Conservation (phyloP, 2,888 invertebrate species). For the Meghimatium bilineatum region DNA sequence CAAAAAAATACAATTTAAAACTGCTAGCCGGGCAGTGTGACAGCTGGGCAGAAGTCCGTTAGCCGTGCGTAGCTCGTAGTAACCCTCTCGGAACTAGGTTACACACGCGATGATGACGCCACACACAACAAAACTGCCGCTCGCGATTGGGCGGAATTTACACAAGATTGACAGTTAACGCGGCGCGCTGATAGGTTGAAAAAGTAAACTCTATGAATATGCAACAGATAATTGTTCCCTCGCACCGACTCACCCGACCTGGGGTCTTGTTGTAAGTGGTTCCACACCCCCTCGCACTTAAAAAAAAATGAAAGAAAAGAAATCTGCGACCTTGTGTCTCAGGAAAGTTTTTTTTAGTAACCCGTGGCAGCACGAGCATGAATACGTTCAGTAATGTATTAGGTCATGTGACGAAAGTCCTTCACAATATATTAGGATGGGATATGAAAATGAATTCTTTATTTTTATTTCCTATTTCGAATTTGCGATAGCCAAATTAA, state of each 20-base stretch:
- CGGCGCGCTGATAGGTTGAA: slow-evolving; percentile 32
- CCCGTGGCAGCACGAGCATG: background rate
- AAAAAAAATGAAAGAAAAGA: too few relatives aligned
- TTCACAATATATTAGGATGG: too few relatives aligned
- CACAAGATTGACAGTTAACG: background rate
- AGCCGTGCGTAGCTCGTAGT: slow-evolving; percentile 43
- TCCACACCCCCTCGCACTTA: background rate
- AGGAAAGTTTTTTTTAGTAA: too few relatives aligned
- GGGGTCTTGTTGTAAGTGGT: background rate
- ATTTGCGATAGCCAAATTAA: too few relatives aligned
- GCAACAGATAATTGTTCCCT: slow-evolving; percentile 43
- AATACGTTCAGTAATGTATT: too few relatives aligned
- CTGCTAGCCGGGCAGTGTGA: slow-evolving; percentile 20
- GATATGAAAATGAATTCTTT: too few relatives aligned
- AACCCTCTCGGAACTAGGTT: slow-evolving; percentile 44
- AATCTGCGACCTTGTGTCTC: too few relatives aligned
- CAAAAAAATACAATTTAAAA: slow-evolving; percentile 42
- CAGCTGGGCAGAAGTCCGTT: slow-evolving; percentile 46
- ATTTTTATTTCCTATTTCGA: too few relatives aligned
- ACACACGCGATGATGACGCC: slow-evolving; percentile 44
- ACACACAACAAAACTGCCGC: slow-evolving; percentile 35
- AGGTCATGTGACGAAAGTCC: too few relatives aligned
- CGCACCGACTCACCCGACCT: slow-evolving; percentile 47
- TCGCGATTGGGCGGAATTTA: slow-evolving; percentile 21
- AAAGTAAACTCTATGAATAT: slow-evolving; percentile 41